A percentile compares a stretch with the other conserved stretches of the same genome.
Conservation (phyloP, 1,140 invertebrate species). For the Aphaenogaster floridana region DNA sequence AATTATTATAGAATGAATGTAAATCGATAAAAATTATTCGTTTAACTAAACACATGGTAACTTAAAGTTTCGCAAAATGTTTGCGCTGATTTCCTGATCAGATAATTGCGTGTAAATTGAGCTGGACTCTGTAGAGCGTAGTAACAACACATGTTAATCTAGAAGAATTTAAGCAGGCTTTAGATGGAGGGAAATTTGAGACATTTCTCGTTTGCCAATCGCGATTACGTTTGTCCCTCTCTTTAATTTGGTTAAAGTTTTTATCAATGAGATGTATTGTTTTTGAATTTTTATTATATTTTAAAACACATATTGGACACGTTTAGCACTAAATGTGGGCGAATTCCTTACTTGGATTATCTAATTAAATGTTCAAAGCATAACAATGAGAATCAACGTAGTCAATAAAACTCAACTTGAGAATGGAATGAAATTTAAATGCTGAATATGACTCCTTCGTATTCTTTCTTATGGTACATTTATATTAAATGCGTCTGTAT, state of each 20-base stretch:
- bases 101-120: slow-evolving; percentile 27
- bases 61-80: neutral
- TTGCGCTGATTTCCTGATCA: slow-evolving; percentile 33
- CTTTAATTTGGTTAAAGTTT: slow-evolving; percentile 19
- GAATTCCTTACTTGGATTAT: neutral
- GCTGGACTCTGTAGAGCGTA: neutral
- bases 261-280: neutral
- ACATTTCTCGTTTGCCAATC: neutral
- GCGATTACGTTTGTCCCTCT: slow-evolving; percentile 30
- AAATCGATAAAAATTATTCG: neutral
- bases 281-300: slow-evolving; percentile 31
- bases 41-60: neutral
- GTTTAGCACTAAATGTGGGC: neutral
- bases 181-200: neutral
- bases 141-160: slow-evolving; percentile 16
- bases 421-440: neutral
- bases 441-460: neutral
- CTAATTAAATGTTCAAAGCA: neutral
- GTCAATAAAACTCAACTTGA: neutral
- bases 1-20: neutral
- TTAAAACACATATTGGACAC: neutral
- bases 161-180: slow-evolving; percentile 10
- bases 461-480: neutral
- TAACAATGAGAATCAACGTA: neutral
- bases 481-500: neutral